Evolutionary conservation across 2,113 vertebrate genomes (phyloP), one percentile per base, ranked within the genome.

Genomic region (Delphinapterus leucas): DNA sequence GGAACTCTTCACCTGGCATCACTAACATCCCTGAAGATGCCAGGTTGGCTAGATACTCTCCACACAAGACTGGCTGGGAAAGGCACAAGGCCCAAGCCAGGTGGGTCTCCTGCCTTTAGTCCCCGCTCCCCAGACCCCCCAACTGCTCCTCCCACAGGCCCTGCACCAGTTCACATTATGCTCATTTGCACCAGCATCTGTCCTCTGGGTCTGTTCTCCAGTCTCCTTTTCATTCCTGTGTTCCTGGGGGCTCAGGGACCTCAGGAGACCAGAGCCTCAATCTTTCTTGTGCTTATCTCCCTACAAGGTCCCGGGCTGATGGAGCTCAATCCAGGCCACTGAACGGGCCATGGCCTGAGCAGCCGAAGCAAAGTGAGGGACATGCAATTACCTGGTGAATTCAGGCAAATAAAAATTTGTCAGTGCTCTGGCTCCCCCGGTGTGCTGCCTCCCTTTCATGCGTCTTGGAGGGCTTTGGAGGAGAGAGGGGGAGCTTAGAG

Each of bases 341-440:
- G 81, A 44, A 9, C 3, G 28, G 58, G 55, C 18, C n/a, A 31
- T 9, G 38, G 55, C 20, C 41, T 41, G 68, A 82, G 55, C 60
- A 33, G 53, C 73, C 31, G 90, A 65, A 68, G 81, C 71, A 47
- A 92, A 79, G n/a, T 26, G 5, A 95, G 28, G 92, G 38, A 60
- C 58, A 33, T 38, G 79, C 82, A 79, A 90, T 95, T 85, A 94
- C 80, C 71, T 61, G 79, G 92, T 92, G 93, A 93, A 93, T 96
- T 97, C 89, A 96, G 83, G 92, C 93, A 96, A 68, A 87, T 84
- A 76, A 90, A 90, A 33, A 79, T 93, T 67, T 83, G 88, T 21
- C 25, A 8, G 89, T 7, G 55, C 49, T 83, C 82, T 26, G 25
- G 68, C 74, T 63, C 23, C 71, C 41, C 73, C 20, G n/a, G 23